These are phyloP conservation scores for Apis laboriosa DNA, from an alignment of 1,140 invertebrate species.

Conservation along the genomic window DNA sequence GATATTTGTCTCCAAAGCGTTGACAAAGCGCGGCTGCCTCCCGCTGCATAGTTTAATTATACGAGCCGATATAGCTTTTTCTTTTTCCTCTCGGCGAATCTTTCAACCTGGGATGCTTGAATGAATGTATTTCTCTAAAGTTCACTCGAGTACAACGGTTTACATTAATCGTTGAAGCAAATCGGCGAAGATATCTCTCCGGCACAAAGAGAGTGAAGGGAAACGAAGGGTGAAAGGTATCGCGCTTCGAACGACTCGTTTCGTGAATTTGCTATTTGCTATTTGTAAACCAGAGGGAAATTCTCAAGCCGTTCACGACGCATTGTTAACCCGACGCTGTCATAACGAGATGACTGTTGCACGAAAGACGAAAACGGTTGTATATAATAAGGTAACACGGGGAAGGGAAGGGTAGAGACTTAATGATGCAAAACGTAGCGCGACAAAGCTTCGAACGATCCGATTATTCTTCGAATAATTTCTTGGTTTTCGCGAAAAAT, in stretches of 20 bases:
- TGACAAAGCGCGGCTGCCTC: not conserved
- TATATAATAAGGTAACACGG: not conserved
- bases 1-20: not conserved
- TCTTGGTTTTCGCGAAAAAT: not conserved
- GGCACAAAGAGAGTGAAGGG: not conserved
- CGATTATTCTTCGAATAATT: not conserved
- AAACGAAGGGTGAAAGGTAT: not conserved
- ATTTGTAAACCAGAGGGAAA: not conserved
- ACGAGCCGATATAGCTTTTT: not conserved
- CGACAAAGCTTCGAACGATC: not conserved
- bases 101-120: not conserved
- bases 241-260: not conserved
- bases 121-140: not conserved
- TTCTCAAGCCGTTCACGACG: not conserved
- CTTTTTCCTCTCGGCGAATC: not conserved
- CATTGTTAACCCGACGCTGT: not conserved
- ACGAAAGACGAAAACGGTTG: not conserved
- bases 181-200: not conserved
- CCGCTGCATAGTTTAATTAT: constrained; percentile 19
- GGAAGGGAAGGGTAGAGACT: not conserved
- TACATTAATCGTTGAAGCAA: not conserved
- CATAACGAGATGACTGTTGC: not conserved
- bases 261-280: no score
- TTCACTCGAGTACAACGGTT: not conserved
- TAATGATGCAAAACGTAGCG: not conserved